Evolutionary conservation across 2,888 invertebrate species (phyloP), one percentile per base, ranked within the genome.

Genomic region (Sinopyrophorus schimmeli): DNA sequence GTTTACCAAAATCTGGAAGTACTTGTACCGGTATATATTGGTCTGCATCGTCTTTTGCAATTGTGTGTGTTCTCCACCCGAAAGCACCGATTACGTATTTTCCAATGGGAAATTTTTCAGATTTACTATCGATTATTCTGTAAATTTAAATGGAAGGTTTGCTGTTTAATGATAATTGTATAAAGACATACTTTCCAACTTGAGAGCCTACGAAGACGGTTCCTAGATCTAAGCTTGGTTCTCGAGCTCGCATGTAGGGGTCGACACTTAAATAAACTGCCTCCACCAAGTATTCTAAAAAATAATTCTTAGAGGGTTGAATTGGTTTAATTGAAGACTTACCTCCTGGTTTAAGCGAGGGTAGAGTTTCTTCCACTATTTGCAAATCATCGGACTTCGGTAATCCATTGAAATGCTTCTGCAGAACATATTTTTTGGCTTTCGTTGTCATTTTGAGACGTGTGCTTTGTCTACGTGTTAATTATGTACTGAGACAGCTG

Each of bases 241-340:
- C 75, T 56, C 80, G 81, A 1, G 77, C 76, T 58, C 84, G 74
- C 82, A 84, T 83, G 49, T 85, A 87, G 1, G 88, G 87, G 68
- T 87, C 87, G 14, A 87, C 83, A 55, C 85, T 85, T 1, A 86
- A 66, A 64, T 77, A 86, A 61, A 82, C 76, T 2, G 86, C 86
- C 74, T 86, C 78, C 1, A 80, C 74, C 38, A 87, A 71, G 57
- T 83, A 79, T 73, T 86, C 84, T 85, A 66, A 49, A 76, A 75
- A 34, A 16, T 16, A n/a, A n/a, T 5, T 12, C 1, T 7, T n/a
- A 15, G 5, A 23, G n/a, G 1, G 18, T 10, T 3, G 1, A 5
- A 7, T 2, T 10, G 5, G 2, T 30, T n/a, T 30, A 5, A 27
- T 31, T 39, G 5, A 16, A 30, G 18, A n/a, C 27, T 37, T 71